A percentile compares a stretch with the other conserved stretches of the same genome.
Evolutionary conservation across 2,113 vertebrate genomes (phyloP).

Genomic region (Semnornis frantzii): DNA sequence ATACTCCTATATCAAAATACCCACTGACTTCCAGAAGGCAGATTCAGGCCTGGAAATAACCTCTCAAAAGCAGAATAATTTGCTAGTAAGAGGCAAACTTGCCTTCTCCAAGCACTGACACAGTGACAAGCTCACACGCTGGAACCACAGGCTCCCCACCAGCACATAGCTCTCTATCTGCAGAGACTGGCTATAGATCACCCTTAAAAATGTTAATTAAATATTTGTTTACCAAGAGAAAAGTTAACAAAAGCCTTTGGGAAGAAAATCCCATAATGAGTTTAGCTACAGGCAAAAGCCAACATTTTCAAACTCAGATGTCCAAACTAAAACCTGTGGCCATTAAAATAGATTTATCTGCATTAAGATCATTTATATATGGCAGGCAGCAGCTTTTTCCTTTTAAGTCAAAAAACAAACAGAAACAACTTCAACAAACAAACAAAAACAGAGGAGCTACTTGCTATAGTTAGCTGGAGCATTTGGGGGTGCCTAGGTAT

Average conservation of each 20-base stretch:
- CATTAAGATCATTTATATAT: neutral
- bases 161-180: slow-evolving; percentile 11
- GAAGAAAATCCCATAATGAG: neutral
- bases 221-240: neutral
- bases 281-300: neutral
- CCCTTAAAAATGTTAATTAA: neutral
- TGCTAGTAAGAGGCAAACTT: neutral
- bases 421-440: too few species aligned
- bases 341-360: neutral
- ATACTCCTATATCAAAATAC: neutral
- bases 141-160: neutral
- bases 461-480: slow-evolving; percentile 17
- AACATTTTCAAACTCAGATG: neutral
- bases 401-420: neutral
- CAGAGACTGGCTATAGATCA: neutral
- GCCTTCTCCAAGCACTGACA: neutral
- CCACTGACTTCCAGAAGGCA: neutral
- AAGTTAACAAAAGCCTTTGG: neutral
- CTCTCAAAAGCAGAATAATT: neutral
- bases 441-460: neutral
- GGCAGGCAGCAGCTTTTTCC: slow-evolving; percentile 9
- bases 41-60: neutral
- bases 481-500: neutral
- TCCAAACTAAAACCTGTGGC: neutral
- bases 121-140: neutral